Base-by-base conservation (phyloP, 2,888 invertebrate genomes). In the Acheta domesticus region DNA sequence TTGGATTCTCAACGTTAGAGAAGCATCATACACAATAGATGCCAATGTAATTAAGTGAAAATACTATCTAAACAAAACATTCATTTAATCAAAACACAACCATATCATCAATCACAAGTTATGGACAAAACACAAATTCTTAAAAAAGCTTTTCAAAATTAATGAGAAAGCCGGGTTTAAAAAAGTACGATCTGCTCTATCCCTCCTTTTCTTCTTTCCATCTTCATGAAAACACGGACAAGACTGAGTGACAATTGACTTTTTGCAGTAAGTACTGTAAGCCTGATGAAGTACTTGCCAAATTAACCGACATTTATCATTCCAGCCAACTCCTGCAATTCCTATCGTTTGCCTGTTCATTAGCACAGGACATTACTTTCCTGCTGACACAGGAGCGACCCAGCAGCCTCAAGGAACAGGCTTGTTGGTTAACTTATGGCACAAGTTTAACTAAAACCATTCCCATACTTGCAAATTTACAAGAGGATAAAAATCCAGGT, bases 341-440 rank as follows among this genome's bases (percentile, higher is more conserved):
- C 19, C 20, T 49, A 49, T 49, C 14, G 21, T 36, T 19, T 16
- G 62, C 62, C 14, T 77, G 20, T 2, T 20, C 20, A 77, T 49
- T 48, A 16, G 21, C 21, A 77, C 12, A 77, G 20, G 77, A 49
- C n/a, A 36, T 36, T 36, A 36, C 8, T 36, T 8, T 36, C 36
- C 36, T 36, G 36, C 36, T 8, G 8, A 36, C 48, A 49, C 49
- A 20, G n/a, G 14, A 49, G 20, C 16, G 49, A 14, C 49, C 48
- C 21, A 77, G n/a, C 20, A n/a, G 19, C 16, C 14, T 11, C 49
- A n/a, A 16, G 48, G 14, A 49, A 77, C 50, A 77, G 49, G 14
- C 20, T 49, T 21, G 12, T 77, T n/a, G n/a, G 73, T 73, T 62
- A 77, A 62, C 62, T 73, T 36, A 77, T 77, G 77, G 77, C 77